phyloP scores from a whole-genome alignment of 2,888 invertebrate genomes.

The Pseudanteris insignis region DNA sequence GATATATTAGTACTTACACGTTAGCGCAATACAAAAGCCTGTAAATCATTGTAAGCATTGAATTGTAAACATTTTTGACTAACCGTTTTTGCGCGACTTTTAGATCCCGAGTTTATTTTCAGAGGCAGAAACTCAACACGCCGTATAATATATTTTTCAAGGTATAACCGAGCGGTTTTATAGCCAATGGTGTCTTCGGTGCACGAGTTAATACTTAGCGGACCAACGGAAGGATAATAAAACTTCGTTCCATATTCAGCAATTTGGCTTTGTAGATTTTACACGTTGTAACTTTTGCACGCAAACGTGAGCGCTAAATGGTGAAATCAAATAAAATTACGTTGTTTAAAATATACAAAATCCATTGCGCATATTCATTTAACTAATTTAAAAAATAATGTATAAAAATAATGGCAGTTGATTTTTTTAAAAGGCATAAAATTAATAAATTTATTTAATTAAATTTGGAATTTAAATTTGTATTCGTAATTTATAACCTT shows the following conservation, averaged over 20 bases:
- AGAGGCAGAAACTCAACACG: conserved; percentile 25
- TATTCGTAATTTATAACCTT: too few species aligned
- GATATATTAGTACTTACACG: conserved; percentile 31
- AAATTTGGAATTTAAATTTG: too few species aligned
- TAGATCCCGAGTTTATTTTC: conserved; percentile 18
- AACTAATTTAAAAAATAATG: too few species aligned
- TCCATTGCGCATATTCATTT: too few species aligned
- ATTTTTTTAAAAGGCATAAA: too few species aligned
- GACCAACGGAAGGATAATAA: conserved; percentile 15
- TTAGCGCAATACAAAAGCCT: conserved; percentile 20
- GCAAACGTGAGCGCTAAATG: too few species aligned
- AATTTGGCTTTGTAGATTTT: conserved; percentile 1
- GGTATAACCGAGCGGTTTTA: conserved; percentile 12
- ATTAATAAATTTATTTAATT: too few species aligned
- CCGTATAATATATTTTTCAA: conserved; percentile 25
- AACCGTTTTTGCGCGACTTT: conserved; percentile 44
- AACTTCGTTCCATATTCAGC: conserved; percentile 13
- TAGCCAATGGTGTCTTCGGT: conserved; percentile 13
- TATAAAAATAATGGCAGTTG: too few species aligned
- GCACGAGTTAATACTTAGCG: conserved; percentile 10
- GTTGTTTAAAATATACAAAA: too few species aligned
- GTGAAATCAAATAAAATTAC: too few species aligned
- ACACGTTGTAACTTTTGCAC: not conserved
- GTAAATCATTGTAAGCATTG: conserved; percentile 36
- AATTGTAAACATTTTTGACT: conserved; percentile 47